Evolutionary conservation across 2,888 invertebrate species (phyloP), one percentile per base, ranked within the genome.

Genomic region (Nomada hirtipes): DNA sequence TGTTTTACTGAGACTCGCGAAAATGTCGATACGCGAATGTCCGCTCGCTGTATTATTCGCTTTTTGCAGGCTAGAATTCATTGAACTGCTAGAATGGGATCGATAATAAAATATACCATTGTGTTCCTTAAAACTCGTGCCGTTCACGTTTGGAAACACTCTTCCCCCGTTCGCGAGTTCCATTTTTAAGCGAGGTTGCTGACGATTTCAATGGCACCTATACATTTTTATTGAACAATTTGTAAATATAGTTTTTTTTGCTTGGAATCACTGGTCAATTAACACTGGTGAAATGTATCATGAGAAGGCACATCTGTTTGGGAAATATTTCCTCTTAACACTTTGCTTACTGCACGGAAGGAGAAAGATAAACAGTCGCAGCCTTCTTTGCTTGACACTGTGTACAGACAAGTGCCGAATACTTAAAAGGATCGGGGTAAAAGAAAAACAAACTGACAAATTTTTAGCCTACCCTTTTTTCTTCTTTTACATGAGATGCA

Each of bases 1-100:
- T 52, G 47, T 42, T 50, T 47, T 52, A 26, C 59, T 29, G 65
- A 68, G 60, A 76, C 61, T 76, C 76, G 71, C 26, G 42, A 55
- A 60, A 65, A 69, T 71, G 60, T 72, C 52, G 57, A 71, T 63
- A 59, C 50, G 15, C 36, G 53, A 74, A 44, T 63, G 47, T 71
- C 70, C 52, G 18, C 60, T 18, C n/a, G 36, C 59, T 64, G 13
- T 59, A 60, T 47, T 55, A 47, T 4, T 26, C 55, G 23, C 23
- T 69, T 60, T 63, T 64, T 55, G 13, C 23, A 29, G 18, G 10
- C 11, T 57, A 11, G 26, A 36, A 50, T 52, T 71, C 53, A 15
- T 64, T 7, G 20, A 2, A 0, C 18, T 2, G 13, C 36, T 18
- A 23, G 26, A 4, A 53, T 9, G 18, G 42, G 9, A 47, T 52